A percentile compares a stretch with the other conserved stretches of the same genome.
Evolutionary conservation across 2,888 invertebrate species (phyloP).

Genomic region (Metopia argyrocephala): DNA sequence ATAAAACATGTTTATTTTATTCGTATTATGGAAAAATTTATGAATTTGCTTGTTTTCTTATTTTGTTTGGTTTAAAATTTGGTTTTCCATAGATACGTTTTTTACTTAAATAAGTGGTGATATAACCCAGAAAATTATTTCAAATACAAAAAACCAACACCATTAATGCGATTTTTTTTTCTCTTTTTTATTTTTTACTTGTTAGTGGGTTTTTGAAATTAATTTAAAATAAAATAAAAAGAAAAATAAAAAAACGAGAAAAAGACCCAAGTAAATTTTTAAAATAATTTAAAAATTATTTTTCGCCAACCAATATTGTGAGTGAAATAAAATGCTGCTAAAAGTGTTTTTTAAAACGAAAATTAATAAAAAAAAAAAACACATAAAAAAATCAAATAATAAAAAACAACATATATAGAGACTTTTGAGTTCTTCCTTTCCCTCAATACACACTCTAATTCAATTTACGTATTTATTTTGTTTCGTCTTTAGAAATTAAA

Average conservation of each 20-base stretch:
- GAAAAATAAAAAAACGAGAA: constrained; percentile 22
- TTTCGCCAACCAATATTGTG: constrained; percentile 39
- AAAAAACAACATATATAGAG: neutral
- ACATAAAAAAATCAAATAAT: neutral
- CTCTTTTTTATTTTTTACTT: constrained; percentile 9
- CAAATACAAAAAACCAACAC: constrained; percentile 43
- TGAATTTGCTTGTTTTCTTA: neutral
- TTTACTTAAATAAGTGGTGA: constrained; percentile 65
- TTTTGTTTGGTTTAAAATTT: neutral
- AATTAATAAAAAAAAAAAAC: constrained; percentile 21
- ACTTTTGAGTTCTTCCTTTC: neutral
- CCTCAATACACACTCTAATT: constrained; percentile 19
- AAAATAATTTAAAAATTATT: constrained; percentile 27
- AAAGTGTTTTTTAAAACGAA: constrained; percentile 37
- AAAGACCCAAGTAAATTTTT: constrained; percentile 53
- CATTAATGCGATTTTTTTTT: neutral
- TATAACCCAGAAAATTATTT: constrained; percentile 62
- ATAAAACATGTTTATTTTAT: constrained; percentile 10
- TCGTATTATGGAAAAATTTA: constrained; percentile 45
- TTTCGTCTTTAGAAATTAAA: constrained; percentile 22
- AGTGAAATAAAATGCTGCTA: constrained; percentile 35
- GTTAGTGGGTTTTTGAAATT: constrained; percentile 48
- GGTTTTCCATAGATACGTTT: constrained; percentile 22
- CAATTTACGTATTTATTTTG: constrained; percentile 27
- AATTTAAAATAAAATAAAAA: constrained; percentile 21